These are phyloP conservation scores for Aphodius granarius DNA, from an alignment of 2,888 invertebrate species.

Conservation along the genomic window DNA sequence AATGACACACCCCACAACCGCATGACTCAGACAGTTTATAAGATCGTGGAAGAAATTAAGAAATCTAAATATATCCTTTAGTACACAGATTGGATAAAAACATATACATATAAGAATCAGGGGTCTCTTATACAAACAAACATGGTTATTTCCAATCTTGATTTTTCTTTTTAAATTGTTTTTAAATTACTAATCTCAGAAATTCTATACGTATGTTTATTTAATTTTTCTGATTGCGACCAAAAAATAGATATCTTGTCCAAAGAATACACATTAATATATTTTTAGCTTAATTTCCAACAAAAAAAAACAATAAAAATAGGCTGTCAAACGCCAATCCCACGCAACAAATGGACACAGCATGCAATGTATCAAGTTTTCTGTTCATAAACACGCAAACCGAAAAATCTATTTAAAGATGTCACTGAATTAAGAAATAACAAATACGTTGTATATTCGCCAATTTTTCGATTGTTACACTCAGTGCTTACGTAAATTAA, in stretches of 20 bases:
- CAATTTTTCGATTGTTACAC: neutral
- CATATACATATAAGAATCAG: neutral
- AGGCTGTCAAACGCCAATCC: neutral
- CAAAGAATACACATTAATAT: too few relatives aligned
- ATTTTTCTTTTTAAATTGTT: neutral
- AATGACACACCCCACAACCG: neutral
- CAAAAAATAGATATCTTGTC: too few relatives aligned
- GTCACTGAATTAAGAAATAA: neutral
- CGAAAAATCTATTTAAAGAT: neutral
- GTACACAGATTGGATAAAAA: neutral
- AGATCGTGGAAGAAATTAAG: neutral
- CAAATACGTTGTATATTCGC: neutral
- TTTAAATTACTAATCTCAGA: too few relatives aligned
- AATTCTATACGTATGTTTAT: too few relatives aligned
- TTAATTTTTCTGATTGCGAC: too few relatives aligned
- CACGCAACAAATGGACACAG: neutral
- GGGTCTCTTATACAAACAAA: neutral
- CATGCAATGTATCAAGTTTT: neutral
- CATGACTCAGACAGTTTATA: neutral
- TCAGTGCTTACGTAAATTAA: neutral
- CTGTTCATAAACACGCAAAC: neutral
- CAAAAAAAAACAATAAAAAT: neutral
- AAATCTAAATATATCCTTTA: neutral
- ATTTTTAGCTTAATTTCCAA: neutral
- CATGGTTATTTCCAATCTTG: neutral